Evolutionary conservation across 37 sponge, comb jelly and placozoan species (phyloP).

Genomic region (Lycopodina hypogea): DNA sequence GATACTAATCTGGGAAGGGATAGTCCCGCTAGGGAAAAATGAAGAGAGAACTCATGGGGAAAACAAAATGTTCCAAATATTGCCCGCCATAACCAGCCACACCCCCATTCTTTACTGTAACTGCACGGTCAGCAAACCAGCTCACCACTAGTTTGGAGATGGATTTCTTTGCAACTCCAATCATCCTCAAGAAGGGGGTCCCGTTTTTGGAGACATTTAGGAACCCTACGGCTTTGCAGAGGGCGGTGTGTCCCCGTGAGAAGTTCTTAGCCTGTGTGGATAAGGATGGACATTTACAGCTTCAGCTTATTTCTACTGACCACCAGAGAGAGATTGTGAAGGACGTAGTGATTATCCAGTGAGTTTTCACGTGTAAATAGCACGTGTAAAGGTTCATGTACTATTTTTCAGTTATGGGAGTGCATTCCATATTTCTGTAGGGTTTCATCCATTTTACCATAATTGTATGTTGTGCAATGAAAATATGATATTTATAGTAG

Average conservation of each 20-base stretch:
- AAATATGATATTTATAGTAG: too few relatives aligned
- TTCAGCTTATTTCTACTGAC: conserved; percentile 20
- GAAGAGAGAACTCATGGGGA: too few relatives aligned
- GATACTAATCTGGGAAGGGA: too few relatives aligned
- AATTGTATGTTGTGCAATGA: too few relatives aligned
- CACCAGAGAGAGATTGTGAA: not conserved
- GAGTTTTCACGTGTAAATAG: too few relatives aligned
- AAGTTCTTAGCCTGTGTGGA: conserved; percentile 25
- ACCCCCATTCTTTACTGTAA: not conserved
- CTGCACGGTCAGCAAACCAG: not conserved
- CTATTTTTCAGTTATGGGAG: too few relatives aligned
- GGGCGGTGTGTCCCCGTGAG: conserved; percentile 36
- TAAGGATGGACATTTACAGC: conserved; percentile 1
- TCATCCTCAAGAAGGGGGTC: conserved; percentile 21
- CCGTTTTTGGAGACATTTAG: conserved; percentile 15
- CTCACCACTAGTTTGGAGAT: too few relatives aligned
- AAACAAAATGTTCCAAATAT: too few relatives aligned
- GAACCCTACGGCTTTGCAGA: not conserved
- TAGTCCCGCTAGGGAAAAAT: too few relatives aligned
- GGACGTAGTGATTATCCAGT: conserved; percentile 7
- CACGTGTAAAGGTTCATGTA: too few relatives aligned
- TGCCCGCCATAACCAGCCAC: not conserved
- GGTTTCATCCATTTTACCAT: too few relatives aligned
- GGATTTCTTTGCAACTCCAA: conserved; percentile 43
- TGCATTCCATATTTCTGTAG: too few relatives aligned